phyloP scores from a whole-genome alignment of 2,797 vertebrate genomes.

The Hypotaenidia philippensis region DNA sequence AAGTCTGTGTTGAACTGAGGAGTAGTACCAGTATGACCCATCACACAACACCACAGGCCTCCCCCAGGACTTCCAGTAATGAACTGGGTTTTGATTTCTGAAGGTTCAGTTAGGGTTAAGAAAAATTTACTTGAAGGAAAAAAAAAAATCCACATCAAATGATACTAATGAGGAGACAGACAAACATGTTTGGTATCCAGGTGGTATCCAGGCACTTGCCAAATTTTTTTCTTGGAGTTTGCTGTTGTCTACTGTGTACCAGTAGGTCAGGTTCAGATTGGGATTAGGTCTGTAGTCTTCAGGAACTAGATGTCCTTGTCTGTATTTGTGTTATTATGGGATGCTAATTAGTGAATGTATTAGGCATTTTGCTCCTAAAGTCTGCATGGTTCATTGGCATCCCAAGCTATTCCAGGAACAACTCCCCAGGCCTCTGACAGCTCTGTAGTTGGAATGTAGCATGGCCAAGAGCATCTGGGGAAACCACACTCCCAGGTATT shows the following conservation, averaged over 20 bases:
- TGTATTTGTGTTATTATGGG: neutral
- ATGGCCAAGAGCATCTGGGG: neutral
- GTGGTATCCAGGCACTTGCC: neutral
- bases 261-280: neutral
- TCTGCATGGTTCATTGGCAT: neutral
- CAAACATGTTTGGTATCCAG: neutral
- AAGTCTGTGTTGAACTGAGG: neutral
- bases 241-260: neutral
- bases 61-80: neutral
- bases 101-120: neutral
- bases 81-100: neutral
- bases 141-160: neutral
- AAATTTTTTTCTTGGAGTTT: neutral
- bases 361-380: neutral
- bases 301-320: neutral
- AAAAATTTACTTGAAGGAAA: neutral
- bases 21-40: neutral
- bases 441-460: neutral
- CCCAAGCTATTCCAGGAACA: neutral
- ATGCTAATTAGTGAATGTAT: neutral
- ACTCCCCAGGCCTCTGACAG: neutral
- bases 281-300: neutral
- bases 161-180: neutral
- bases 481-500: neutral
- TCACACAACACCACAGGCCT: neutral